These are phyloP conservation scores for Prietella phreatophila DNA, from an alignment of 2,113 vertebrate genomes.

Conservation along the genomic window DNA sequence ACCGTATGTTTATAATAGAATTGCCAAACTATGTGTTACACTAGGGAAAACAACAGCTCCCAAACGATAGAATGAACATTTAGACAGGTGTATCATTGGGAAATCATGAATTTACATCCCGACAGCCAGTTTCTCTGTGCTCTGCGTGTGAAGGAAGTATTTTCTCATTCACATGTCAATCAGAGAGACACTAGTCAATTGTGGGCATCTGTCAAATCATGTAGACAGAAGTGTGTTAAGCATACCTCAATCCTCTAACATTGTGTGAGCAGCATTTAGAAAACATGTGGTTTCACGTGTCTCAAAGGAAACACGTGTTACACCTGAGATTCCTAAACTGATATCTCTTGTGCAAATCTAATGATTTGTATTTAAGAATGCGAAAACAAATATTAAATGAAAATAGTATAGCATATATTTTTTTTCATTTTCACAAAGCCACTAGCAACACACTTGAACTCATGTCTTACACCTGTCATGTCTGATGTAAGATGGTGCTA, in stretches of 20 bases:
- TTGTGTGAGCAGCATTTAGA: not conserved
- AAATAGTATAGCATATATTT: no score
- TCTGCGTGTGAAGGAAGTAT: not conserved
- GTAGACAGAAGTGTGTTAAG: constrained; percentile 2
- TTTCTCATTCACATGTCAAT: not conserved
- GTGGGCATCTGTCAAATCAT: not conserved
- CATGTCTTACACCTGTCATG: not conserved
- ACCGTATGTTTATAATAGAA: not conserved
- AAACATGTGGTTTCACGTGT: constrained; percentile 1
- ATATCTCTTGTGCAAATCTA: not conserved
- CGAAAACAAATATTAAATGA: not conserved
- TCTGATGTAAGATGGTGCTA: not conserved
- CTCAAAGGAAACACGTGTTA: not conserved
- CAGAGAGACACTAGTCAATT: not conserved
- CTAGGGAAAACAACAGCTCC: not conserved
- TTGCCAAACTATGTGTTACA: not conserved
- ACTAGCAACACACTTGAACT: not conserved
- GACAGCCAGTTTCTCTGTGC: constrained; percentile 10
- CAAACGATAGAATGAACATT: not conserved
- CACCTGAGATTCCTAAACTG: not conserved
- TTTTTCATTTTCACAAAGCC: not conserved
- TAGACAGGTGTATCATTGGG: not conserved
- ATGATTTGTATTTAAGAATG: not conserved
- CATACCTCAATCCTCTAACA: not conserved
- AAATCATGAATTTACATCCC: not conserved